Conservation (phyloP, 2,888 invertebrate genomes). For the Cylloceria caligata region DNA sequence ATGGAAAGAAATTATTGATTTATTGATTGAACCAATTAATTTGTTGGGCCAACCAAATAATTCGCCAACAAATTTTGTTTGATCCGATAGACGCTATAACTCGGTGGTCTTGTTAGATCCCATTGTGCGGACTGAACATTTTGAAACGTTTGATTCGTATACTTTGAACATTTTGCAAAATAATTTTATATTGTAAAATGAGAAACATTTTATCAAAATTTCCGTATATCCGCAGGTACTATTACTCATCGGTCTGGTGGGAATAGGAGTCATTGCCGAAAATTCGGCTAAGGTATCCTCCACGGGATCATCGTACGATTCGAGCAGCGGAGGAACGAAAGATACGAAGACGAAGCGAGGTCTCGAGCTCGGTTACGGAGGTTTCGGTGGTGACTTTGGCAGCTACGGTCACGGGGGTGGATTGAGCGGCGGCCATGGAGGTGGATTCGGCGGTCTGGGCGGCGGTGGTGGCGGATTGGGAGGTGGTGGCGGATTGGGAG, state of each 20-base stretch:
- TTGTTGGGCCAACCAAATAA: no score
- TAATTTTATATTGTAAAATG: neutral
- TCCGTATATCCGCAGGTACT: slow-evolving; percentile 72
- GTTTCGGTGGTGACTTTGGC: slow-evolving; percentile 61
- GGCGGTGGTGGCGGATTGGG: slow-evolving; percentile 68
- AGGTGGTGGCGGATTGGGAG: slow-evolving; percentile 70
- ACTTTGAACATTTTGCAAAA: neutral
- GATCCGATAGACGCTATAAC: no score
- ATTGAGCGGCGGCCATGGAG: slow-evolving; percentile 44
- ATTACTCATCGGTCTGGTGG: slow-evolving; percentile 74
- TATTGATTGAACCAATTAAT: no score
- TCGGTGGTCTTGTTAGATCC: no score
- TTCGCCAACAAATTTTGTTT: no score
- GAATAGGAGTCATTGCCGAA: slow-evolving; percentile 70
- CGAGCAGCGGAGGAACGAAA: no score
- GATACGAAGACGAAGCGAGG: slow-evolving; percentile 80
- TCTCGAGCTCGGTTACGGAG: slow-evolving; percentile 77
- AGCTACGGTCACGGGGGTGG: slow-evolving; percentile 57
- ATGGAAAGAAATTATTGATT: no score
- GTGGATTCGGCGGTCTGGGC: slow-evolving; percentile 67
- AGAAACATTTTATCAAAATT: neutral
- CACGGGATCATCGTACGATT: no score
- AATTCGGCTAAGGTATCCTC: slow-evolving; percentile 65
- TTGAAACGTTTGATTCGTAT: no score
- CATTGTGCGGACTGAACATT: no score